Conservation (phyloP, 2,888 invertebrate genomes). For the Limnephilus auricula region DNA sequence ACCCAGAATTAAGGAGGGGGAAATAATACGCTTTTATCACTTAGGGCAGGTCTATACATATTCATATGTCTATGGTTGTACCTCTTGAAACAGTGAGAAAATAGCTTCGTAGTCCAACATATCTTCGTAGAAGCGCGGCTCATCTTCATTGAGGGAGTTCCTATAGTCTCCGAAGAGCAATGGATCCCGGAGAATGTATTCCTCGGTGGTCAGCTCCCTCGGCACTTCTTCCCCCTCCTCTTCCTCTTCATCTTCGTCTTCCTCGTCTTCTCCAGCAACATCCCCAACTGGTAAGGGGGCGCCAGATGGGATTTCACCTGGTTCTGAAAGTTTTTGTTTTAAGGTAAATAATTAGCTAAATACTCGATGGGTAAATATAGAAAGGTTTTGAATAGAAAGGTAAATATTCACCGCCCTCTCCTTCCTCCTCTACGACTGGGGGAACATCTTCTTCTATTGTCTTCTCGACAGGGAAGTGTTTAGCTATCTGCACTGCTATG, state of each 20-base stretch:
- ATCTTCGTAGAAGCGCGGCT: constrained; percentile 91
- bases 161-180: constrained; percentile 92
- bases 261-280: constrained; percentile 67
- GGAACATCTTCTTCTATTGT: constrained; percentile 33
- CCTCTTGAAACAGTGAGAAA: constrained; percentile 92
- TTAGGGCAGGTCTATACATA: too few species aligned
- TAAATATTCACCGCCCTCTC: constrained; percentile 42
- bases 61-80: too few species aligned
- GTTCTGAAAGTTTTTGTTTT: background rate
- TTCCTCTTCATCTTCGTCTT: constrained; percentile 71
- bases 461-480: constrained; percentile 76
- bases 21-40: too few species aligned
- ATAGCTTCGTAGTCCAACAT: constrained; percentile 93
- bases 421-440: constrained; percentile 66
- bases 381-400: background rate
- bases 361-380: background rate
- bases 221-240: constrained; percentile 69
- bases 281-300: constrained; percentile 24
- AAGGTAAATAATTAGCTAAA: background rate
- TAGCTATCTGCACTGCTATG: constrained; percentile 79
- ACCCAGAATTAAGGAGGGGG: too few species aligned
- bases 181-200: constrained; percentile 89
- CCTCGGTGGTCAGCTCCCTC: constrained; percentile 73
- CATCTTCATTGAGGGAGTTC: constrained; percentile 89
- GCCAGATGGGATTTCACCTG: background rate